These are phyloP conservation scores for Protophormia terraenovae DNA, from an alignment of 2,888 invertebrate genomes.

Conservation along the genomic window DNA sequence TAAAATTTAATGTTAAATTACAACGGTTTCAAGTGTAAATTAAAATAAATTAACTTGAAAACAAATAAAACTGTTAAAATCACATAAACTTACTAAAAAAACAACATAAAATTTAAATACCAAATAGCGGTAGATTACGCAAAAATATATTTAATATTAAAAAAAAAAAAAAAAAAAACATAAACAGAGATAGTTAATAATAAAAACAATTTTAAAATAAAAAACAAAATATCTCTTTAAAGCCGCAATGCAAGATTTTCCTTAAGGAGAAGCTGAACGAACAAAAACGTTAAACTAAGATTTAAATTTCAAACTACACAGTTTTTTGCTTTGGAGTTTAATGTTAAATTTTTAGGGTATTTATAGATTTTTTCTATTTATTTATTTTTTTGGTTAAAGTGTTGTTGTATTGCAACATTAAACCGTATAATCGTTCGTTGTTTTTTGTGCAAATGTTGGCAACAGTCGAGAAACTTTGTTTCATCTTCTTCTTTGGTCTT, in stretches of 20 bases:
- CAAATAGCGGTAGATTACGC: constrained; percentile 12
- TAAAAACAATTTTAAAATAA: not conserved
- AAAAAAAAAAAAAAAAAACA: not conserved
- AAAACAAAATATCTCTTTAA: not conserved
- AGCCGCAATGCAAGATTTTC: not conserved
- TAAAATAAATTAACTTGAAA: constrained; percentile 23
- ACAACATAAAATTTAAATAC: not conserved
- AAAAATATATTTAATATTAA: not conserved
- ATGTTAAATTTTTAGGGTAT: constrained; percentile 24
- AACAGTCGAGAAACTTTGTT: constrained; percentile 1
- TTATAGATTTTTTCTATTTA: constrained; percentile 1
- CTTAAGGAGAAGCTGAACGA: not conserved
- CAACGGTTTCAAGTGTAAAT: constrained; percentile 49
- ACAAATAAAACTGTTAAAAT: constrained; percentile 10
- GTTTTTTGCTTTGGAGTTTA: not conserved
- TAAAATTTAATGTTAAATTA: constrained; percentile 49
- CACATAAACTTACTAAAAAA: not conserved
- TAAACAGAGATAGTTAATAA: not conserved
- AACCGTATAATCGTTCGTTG: constrained; percentile 55
- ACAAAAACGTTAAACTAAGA: not conserved
- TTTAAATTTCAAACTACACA: constrained; percentile 16
- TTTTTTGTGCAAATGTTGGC: not conserved
- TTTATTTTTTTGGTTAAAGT: not conserved
- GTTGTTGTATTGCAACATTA: constrained; percentile 53
- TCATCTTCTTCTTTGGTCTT: constrained; percentile 20